Evolutionary conservation across 2,113 vertebrate genomes (phyloP).

Genomic region (Hippocampus abdominalis): DNA sequence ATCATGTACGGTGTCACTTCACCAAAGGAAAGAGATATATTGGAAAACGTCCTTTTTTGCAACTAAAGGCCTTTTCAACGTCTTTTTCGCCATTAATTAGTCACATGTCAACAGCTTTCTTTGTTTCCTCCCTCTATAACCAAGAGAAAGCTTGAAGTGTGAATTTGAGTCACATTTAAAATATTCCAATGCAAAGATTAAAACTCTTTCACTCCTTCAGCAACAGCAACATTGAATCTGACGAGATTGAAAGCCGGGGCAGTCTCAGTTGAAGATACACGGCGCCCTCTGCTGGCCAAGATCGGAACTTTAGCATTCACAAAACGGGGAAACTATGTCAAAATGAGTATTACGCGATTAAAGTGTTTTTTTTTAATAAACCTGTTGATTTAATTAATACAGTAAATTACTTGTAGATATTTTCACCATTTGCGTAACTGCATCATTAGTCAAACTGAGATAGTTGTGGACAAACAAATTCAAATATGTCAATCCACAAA

Average conservation of each 20-base stretch:
- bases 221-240: too few species aligned
- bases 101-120: background rate
- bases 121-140: background rate
- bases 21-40: background rate
- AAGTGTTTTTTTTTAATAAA: too few species aligned
- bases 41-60: background rate
- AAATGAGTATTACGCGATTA: too few species aligned
- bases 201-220: background rate
- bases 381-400: too few species aligned
- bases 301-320: too few species aligned
- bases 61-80: background rate
- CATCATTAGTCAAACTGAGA: too few species aligned
- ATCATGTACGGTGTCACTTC: too few species aligned
- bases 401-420: too few species aligned
- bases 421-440: too few species aligned
- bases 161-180: background rate
- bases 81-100: background rate
- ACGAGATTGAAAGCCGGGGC: background rate
- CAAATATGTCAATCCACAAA: too few species aligned
- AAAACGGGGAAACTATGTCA: too few species aligned
- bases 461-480: too few species aligned
- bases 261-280: slow-evolving; percentile 8
- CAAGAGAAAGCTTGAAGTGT: background rate
- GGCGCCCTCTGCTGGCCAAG: slow-evolving; percentile 45
- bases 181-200: background rate